A percentile compares a stretch with the other conserved stretches of the same genome.
phyloP scores from a whole-genome alignment of 2,113 vertebrate species.

The Chitala chitala region DNA sequence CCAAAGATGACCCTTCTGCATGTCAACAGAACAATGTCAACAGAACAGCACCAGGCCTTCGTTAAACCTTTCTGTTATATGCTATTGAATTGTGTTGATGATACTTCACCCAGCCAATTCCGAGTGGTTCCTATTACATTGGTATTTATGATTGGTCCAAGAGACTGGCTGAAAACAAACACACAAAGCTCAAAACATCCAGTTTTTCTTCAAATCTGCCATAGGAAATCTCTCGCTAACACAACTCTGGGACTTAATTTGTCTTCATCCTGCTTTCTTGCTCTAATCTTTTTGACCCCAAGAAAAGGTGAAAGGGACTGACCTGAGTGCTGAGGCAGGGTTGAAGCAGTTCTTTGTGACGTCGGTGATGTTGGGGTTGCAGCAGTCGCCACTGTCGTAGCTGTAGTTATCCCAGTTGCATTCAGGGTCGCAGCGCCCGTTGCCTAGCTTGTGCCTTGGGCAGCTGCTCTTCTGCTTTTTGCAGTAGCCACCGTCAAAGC shows the following conservation, averaged over 20 bases:
- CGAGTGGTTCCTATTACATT: background rate
- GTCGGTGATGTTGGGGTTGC: conserved; percentile 89
- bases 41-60: background rate
- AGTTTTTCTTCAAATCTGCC: background rate
- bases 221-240: background rate
- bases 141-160: conserved; percentile 8
- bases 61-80: conserved; percentile 2
- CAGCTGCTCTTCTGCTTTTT: conserved; percentile 61
- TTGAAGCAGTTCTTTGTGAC: conserved; percentile 97
- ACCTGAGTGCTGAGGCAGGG: conserved; percentile 89
- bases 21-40: too few species aligned
- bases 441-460: conserved; percentile 76
- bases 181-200: conserved; percentile 6
- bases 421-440: conserved; percentile 87
- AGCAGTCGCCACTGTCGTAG: conserved; percentile 91
- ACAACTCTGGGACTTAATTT: background rate
- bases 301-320: conserved; percentile 40
- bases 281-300: background rate
- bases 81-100: background rate
- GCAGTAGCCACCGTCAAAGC: conserved; percentile 86
- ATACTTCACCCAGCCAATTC: background rate
- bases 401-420: conserved; percentile 86
- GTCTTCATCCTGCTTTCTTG: background rate
- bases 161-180: background rate
- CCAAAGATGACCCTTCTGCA: background rate